Evolutionary conservation across 2,888 invertebrate species (phyloP).

Genomic region (Thyatira batis): DNA sequence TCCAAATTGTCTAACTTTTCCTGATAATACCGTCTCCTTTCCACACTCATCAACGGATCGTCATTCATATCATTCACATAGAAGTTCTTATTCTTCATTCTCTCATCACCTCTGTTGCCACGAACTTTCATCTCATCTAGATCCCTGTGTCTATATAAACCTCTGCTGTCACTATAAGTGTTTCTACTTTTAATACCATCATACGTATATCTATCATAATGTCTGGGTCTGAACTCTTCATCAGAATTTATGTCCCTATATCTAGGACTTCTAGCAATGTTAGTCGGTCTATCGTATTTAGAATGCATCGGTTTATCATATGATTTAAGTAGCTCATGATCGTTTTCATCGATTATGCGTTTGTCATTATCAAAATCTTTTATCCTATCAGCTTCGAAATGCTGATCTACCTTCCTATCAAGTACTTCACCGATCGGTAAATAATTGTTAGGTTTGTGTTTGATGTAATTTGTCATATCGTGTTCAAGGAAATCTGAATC

Average conservation of each 20-base stretch:
- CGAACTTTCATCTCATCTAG: conserved; percentile 15
- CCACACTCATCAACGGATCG: conserved; percentile 37
- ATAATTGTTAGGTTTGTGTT: conserved; percentile 2
- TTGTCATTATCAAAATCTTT: neutral
- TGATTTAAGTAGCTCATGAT: neutral
- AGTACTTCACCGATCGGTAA: neutral
- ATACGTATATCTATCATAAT: conserved; percentile 11
- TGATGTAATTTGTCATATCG: conserved; percentile 7
- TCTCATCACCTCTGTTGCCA: conserved; percentile 13
- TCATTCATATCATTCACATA: conserved; percentile 18
- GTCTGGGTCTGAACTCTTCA: conserved; percentile 9
- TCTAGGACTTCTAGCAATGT: conserved; percentile 4
- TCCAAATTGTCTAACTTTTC: conserved; percentile 57
- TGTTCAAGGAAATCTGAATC: conserved; percentile 8
- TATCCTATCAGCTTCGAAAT: neutral
- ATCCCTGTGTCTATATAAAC: conserved; percentile 13
- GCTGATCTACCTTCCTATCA: neutral
- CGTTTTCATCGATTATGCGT: neutral
- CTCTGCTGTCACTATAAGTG: conserved; percentile 14
- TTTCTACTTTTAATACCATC: conserved; percentile 9
- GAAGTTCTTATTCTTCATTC: conserved; percentile 15
- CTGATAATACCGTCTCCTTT: conserved; percentile 60
- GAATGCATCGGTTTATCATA: neutral
- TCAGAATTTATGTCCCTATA: conserved; percentile 4
- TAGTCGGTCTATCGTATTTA: neutral